Evolutionary conservation across 2,888 invertebrate species (phyloP), one percentile per base, ranked within the genome.

Genomic region (Parnassius glacialis): DNA sequence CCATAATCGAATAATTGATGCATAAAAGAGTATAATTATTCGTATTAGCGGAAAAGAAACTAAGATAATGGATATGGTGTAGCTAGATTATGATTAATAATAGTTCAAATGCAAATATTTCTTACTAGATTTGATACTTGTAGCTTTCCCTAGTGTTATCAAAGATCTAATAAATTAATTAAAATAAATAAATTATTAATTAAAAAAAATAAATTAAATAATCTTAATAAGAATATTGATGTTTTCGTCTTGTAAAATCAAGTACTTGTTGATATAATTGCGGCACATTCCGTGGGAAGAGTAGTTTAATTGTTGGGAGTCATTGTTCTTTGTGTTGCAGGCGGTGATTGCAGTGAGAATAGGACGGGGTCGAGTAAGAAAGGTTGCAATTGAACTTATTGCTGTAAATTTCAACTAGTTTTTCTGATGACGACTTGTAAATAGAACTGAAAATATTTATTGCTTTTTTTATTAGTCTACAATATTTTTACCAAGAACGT

Each of bases 221-320:
- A n/a, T n/a, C n/a, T n/a, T n/a, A n/a, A n/a, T n/a, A n/a, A n/a
- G n/a, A n/a, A n/a, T n/a, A n/a, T n/a, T n/a, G 64, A 65, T 73
- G 70, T 73, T 72, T 44, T 62, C 67, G 68, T 60, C 68, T 62
- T 63, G 66, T 67, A 72, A 70, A 72, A 70, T 65, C 64, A 70
- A 70, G 72, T 69, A 74, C 76, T 74, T 70, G 78, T 80, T 80
- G 74, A 72, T 76, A 74, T 83, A 83, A 84, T 86, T 84, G 77
- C 71, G 70, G 70, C 71, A 63, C 64, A 63, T 42, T 51, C 62
- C 77, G 84, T 86, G 85, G 74, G 85, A 85, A 80, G 65, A 62
- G 50, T 62, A 64, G 55, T 57, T 73, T 83, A 80, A 84, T 84
- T 83, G 83, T 76, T 80, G 78, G 70, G 80, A 83, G 76, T 72